Evolutionary conservation across 64 coral and sea anemone species (phyloP).

Genomic region (Montipora efflorescens): DNA sequence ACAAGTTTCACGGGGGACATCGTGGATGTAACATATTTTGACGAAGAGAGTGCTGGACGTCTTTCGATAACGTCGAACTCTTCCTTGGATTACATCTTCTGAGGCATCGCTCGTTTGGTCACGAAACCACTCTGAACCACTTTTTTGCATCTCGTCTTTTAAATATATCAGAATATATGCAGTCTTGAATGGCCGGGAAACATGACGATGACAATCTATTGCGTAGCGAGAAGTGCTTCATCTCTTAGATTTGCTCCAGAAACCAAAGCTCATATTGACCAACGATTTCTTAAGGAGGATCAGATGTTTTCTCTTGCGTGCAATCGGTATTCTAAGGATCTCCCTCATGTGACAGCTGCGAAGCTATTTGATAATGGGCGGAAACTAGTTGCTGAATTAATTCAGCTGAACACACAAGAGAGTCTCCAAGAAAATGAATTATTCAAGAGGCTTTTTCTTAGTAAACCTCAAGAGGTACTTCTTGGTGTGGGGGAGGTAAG

Average conservation of each 20-base stretch:
- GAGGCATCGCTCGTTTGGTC: not conserved
- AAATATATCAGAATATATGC: too few relatives aligned
- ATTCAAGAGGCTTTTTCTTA: not conserved
- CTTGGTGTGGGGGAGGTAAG: conserved; percentile 8
- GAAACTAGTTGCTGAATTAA: not conserved
- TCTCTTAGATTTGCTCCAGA: not conserved
- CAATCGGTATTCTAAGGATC: not conserved
- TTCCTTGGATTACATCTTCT: not conserved
- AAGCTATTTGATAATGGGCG: conserved; percentile 6
- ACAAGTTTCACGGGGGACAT: too few relatives aligned
- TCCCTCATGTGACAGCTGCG: not conserved
- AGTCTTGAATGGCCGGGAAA: not conserved
- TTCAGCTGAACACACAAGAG: not conserved
- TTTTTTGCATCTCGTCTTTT: too few relatives aligned
- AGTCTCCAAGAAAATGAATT: conserved; percentile 19
- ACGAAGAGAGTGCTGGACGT: not conserved
- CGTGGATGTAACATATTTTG: not conserved
- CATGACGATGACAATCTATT: conserved; percentile 30
- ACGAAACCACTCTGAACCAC: too few relatives aligned
- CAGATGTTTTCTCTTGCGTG: not conserved
- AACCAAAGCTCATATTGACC: not conserved
- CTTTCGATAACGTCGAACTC: not conserved
- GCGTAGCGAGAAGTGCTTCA: not conserved
- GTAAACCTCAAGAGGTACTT: conserved; percentile 9
- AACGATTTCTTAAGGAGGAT: not conserved